phyloP scores from a whole-genome alignment of 2,888 invertebrate species.

The Drosophila melanocephala region DNA sequence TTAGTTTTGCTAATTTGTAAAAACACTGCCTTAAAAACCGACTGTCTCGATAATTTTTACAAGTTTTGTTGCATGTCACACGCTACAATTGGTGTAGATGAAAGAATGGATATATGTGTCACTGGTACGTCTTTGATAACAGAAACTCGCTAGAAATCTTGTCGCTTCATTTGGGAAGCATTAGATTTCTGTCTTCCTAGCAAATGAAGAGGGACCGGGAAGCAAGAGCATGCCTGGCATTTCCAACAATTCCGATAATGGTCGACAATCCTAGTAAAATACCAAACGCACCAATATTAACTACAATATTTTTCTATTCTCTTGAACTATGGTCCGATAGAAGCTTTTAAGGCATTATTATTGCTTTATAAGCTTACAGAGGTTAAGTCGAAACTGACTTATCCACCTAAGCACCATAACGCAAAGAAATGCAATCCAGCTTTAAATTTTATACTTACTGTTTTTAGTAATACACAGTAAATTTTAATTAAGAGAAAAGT shows the following conservation, averaged over 20 bases:
- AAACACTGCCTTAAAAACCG: neutral
- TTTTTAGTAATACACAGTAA: neutral
- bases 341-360: neutral
- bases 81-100: neutral
- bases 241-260: neutral
- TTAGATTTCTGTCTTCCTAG: neutral
- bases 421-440: neutral
- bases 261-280: neutral
- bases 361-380: neutral
- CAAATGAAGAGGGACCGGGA: neutral
- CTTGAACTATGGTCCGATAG: neutral
- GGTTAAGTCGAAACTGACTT: neutral
- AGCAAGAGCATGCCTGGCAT: neutral
- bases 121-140: neutral
- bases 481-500: too few relatives aligned
- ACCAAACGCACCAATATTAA: neutral
- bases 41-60: neutral
- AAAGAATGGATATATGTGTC: neutral
- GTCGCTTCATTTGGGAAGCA: neutral
- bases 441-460: neutral
- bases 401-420: neutral
- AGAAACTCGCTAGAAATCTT: neutral
- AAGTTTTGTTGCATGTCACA: neutral
- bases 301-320: neutral
- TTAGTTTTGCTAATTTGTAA: neutral